phyloP scores from a whole-genome alignment of 2,113 vertebrate species.

The Sakesphorus luctuosus region DNA sequence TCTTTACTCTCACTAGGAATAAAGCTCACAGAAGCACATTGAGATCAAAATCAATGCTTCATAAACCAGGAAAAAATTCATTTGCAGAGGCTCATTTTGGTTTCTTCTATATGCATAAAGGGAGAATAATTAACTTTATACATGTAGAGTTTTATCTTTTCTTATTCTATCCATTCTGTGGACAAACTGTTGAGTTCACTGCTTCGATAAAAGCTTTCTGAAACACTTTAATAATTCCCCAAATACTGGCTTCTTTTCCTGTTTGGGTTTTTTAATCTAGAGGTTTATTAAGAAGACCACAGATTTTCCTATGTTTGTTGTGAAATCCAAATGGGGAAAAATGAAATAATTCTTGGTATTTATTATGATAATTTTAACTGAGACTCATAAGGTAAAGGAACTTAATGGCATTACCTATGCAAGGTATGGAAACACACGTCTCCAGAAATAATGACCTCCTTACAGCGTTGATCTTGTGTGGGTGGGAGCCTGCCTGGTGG shows the following conservation, averaged over 20 bases:
- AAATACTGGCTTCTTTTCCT: fast-evolving
- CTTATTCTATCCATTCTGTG: background rate
- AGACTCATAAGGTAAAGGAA: background rate
- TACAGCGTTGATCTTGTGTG: background rate
- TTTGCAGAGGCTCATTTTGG: background rate
- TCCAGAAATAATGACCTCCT: conserved; percentile 20
- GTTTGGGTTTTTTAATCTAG: background rate
- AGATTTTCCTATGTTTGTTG: background rate
- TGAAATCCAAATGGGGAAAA: background rate
- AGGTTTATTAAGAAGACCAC: background rate
- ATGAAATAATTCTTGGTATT: background rate
- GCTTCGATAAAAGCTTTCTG: background rate
- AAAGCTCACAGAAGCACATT: background rate
- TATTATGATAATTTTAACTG: background rate
- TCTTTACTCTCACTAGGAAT: background rate
- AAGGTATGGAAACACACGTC: background rate
- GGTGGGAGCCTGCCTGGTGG: background rate
- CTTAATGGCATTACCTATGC: background rate
- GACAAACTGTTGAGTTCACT: background rate
- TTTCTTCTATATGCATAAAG: background rate
- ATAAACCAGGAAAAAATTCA: background rate
- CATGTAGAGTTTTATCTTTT: background rate
- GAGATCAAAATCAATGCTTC: background rate
- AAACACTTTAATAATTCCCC: background rate
- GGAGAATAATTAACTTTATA: background rate